Percentiles rank a stretch among this genome's conserved stretches.
Evolutionary conservation across 92 coral and sea anemone genomes (phyloP).

Genomic region (Porites divaricata): DNA sequence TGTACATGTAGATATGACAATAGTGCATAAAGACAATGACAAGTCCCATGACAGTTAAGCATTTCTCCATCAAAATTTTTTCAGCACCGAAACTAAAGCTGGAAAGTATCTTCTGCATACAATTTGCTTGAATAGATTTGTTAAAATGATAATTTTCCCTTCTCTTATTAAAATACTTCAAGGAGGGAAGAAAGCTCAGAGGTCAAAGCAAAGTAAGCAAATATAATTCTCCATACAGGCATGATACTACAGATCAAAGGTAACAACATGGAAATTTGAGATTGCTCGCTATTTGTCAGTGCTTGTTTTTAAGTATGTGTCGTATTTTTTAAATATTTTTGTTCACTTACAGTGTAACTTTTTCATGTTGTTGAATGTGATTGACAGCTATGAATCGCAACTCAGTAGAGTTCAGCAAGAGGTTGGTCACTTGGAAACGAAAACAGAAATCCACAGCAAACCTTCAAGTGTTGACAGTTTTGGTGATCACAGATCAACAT

Average conservation of each 20-base stretch:
- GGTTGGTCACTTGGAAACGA: conserved; percentile 62
- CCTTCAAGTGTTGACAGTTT: conserved; percentile 66
- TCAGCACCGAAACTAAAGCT: too few species aligned
- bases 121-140: too few species aligned
- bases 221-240: conserved; percentile 58
- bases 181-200: conserved; percentile 79
- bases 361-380: conserved; percentile 65
- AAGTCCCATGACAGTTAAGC: too few species aligned
- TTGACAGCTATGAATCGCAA: conserved; percentile 75
- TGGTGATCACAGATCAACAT: conserved; percentile 27
- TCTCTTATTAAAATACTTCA: not conserved
- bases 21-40: too few species aligned
- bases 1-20: too few species aligned
- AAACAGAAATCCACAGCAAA: conserved; percentile 47
- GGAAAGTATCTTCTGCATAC: too few species aligned
- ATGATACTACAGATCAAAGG: conserved; percentile 74
- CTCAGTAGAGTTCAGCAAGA: conserved; percentile 63
- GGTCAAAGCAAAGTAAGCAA: conserved; percentile 57
- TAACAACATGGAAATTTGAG: not conserved
- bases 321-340: not conserved
- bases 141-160: too few species aligned
- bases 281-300: not conserved
- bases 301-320: not conserved
- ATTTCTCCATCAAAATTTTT: too few species aligned
- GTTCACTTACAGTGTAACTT: not conserved